Evolutionary conservation across 2,888 invertebrate species (phyloP).

Genomic region (Hemaris fuciformis): DNA sequence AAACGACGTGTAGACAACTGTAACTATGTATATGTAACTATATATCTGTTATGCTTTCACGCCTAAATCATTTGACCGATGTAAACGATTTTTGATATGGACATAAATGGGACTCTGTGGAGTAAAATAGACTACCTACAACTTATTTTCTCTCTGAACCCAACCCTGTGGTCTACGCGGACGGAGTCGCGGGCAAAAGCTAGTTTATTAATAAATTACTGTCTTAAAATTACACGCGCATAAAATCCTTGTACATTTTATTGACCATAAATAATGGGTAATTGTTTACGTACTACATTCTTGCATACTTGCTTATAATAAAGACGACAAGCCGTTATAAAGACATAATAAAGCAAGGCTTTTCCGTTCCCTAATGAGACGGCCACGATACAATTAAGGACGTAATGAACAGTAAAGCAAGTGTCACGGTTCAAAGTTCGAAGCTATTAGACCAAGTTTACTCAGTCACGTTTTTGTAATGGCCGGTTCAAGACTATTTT

Average conservation of each 20-base stretch:
- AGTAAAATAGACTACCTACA: no score
- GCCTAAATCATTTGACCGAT: no score
- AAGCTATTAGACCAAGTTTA: neutral
- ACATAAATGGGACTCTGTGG: no score
- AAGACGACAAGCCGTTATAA: neutral
- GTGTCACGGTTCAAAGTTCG: neutral
- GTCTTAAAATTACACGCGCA: neutral
- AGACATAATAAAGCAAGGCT: neutral
- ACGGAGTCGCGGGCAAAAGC: no score
- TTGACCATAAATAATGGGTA: neutral
- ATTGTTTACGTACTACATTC: neutral
- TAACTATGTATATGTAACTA: no score
- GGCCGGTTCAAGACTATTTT: neutral
- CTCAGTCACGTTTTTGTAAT: neutral
- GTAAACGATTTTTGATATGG: no score
- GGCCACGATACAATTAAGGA: neutral
- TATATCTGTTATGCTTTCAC: no score
- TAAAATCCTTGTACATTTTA: neutral
- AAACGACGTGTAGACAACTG: no score
- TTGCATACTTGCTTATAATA: neutral
- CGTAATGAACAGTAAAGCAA: neutral
- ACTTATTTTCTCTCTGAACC: no score
- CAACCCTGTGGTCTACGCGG: no score
- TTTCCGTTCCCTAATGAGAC: neutral
- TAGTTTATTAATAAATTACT: neutral